Evolutionary conservation across 30 jellyfish, hydroid and myxozoan species (phyloP).

Genomic region (Rhopilema esculentum): DNA sequence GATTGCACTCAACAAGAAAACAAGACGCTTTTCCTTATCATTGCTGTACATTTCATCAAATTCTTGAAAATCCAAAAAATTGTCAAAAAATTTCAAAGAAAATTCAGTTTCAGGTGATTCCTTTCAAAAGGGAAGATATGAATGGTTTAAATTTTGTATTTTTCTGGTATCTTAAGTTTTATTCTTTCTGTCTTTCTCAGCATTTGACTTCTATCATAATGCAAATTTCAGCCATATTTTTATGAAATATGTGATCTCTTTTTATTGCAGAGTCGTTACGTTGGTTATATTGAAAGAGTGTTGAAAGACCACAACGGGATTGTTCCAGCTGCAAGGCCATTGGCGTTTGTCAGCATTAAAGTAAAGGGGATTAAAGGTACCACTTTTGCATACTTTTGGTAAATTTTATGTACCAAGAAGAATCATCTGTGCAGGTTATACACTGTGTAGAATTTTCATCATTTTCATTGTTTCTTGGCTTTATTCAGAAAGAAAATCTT

Average conservation of each 20-base stretch:
- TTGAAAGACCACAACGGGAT: constrained; percentile 76
- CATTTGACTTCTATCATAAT: background rate
- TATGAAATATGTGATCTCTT: background rate
- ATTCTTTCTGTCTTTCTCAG: background rate
- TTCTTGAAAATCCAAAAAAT: too few relatives aligned
- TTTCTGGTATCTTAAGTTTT: background rate
- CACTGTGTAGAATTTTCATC: too few relatives aligned
- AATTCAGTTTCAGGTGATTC: too few relatives aligned
- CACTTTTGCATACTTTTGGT: background rate
- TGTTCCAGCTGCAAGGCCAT: constrained; percentile 79
- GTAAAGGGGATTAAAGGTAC: constrained; percentile 82
- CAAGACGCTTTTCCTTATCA: too few relatives aligned
- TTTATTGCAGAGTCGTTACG: constrained; percentile 89
- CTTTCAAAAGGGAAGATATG: too few relatives aligned
- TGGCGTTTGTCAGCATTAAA: constrained; percentile 67
- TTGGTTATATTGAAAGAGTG: constrained; percentile 84
- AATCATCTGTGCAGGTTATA: too few relatives aligned
- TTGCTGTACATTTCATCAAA: too few relatives aligned
- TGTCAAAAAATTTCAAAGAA: too few relatives aligned
- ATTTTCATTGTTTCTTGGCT: too few relatives aligned
- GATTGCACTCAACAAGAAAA: too few relatives aligned
- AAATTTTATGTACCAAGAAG: too few relatives aligned
- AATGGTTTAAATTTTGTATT: background rate
- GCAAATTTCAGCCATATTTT: background rate
- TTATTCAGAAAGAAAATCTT: too few relatives aligned